Conservation (phyloP, 37 sponge, comb jelly and placozoan species). For the Chondrosia reniformis region DNA sequence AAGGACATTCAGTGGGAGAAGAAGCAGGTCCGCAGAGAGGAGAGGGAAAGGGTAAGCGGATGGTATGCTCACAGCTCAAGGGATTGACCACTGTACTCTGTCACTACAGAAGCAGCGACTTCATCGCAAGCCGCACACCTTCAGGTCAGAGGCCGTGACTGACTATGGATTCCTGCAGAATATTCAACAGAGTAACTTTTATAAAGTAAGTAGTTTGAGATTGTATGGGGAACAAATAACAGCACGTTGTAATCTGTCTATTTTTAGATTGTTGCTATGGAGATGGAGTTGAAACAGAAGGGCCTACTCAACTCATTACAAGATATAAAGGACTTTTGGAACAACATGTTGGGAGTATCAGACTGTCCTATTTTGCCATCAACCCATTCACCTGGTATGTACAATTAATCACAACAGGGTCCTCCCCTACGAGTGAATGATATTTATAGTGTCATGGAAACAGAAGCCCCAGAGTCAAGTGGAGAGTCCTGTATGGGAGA, state of each 20-base stretch:
- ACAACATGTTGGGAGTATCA: slow-evolving; percentile 18
- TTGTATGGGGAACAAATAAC: background rate
- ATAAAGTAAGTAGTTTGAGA: background rate
- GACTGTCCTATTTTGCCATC: no score
- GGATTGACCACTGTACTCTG: no score
- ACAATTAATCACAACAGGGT: no score
- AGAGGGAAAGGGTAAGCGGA: background rate
- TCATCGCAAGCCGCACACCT: background rate
- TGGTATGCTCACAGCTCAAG: no score
- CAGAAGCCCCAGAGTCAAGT: no score
- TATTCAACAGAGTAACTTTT: background rate
- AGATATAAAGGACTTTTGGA: slow-evolving; percentile 47
- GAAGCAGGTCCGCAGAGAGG: background rate
- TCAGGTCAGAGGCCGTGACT: slow-evolving; percentile 9
- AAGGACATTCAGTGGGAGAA: slow-evolving; percentile 15
- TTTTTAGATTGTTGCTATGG: slow-evolving; percentile 37
- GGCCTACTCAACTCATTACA: slow-evolving; percentile 31
- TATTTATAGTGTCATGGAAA: no score
- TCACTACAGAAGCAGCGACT: slow-evolving; percentile 1
- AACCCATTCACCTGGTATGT: no score
- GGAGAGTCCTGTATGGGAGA: slow-evolving; percentile 21
- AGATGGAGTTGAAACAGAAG: slow-evolving; percentile 26
- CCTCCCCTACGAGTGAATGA: no score
- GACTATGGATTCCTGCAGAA: slow-evolving; percentile 17
- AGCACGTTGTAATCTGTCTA: background rate